These are phyloP conservation scores for Tetragonula carbonaria DNA, from an alignment of 2,888 invertebrate genomes.

Conservation along the genomic window DNA sequence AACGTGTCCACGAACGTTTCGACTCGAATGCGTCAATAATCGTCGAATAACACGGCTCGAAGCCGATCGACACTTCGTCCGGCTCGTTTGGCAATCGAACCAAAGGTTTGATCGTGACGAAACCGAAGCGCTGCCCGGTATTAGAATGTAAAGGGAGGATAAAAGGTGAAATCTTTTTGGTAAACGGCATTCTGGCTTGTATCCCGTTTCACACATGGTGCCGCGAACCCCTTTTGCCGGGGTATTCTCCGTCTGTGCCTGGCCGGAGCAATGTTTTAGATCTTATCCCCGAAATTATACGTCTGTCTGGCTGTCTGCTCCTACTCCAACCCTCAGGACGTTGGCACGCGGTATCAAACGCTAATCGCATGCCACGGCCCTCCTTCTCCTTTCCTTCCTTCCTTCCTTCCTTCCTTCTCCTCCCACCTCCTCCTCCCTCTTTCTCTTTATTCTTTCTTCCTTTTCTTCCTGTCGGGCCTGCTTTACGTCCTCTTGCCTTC, in stretches of 20 bases:
- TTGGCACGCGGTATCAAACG: slow-evolving; percentile 75
- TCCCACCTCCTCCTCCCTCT: slow-evolving; percentile 16
- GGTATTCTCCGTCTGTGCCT: slow-evolving; percentile 80
- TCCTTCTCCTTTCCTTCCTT: slow-evolving; percentile 25
- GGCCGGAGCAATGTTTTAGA: slow-evolving; percentile 79
- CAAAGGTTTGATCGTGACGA: slow-evolving; percentile 27
- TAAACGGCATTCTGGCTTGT: slow-evolving; percentile 62
- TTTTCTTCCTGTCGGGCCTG: slow-evolving; percentile 65
- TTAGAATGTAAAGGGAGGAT: slow-evolving; percentile 40
- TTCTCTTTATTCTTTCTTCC: slow-evolving; percentile 53
- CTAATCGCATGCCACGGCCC: slow-evolving; percentile 73
- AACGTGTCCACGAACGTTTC: neutral
- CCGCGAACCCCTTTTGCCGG: slow-evolving; percentile 70
- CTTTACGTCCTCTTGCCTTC: slow-evolving; percentile 63
- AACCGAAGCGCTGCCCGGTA: slow-evolving; percentile 16
- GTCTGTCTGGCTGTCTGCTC: slow-evolving; percentile 81
- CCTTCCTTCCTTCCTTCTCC: neutral
- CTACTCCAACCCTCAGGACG: slow-evolving; percentile 75
- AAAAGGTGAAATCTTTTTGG: slow-evolving; percentile 59
- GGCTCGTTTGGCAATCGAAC: slow-evolving; percentile 13
- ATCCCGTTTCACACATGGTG: slow-evolving; percentile 79
- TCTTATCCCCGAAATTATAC: slow-evolving; percentile 83
- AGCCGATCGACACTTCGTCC: neutral
- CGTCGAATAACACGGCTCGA: too few species aligned
- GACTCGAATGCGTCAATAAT: neutral